These are phyloP conservation scores for Orbicella faveolata DNA, from an alignment of 64 coral and sea anemone genomes.

Conservation along the genomic window DNA sequence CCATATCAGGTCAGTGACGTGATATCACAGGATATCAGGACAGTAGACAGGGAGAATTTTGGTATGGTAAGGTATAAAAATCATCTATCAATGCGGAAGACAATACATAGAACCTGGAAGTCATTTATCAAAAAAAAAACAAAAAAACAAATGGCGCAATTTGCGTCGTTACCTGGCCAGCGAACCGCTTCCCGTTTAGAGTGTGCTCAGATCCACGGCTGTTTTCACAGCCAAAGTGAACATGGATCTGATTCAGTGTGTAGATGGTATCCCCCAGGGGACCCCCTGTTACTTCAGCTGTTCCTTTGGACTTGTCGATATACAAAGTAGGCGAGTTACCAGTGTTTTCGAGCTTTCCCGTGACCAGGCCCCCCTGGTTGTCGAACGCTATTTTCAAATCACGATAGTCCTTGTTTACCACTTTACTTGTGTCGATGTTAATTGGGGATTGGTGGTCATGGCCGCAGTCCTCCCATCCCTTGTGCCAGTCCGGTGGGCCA, in stretches of 20 bases:
- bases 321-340: background rate
- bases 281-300: background rate
- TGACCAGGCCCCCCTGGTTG: background rate
- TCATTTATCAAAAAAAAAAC: too few relatives aligned
- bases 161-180: conserved; percentile 9
- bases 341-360: conserved; percentile 1
- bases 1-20: too few relatives aligned
- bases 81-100: too few relatives aligned
- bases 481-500: background rate
- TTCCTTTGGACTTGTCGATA: background rate
- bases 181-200: background rate
- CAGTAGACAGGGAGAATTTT: too few relatives aligned
- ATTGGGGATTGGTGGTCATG: conserved; percentile 2
- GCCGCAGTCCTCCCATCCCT: background rate
- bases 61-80: too few relatives aligned
- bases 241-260: conserved; percentile 13
- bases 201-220: conserved; percentile 17
- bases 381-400: conserved; percentile 9
- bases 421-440: background rate
- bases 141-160: too few relatives aligned
- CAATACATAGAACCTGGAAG: too few relatives aligned
- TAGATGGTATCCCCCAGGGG: background rate
- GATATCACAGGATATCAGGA: too few relatives aligned
- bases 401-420: background rate
- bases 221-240: conserved; percentile 29